phyloP scores from a whole-genome alignment of 2,113 vertebrate species.

The Lichenostomus cassidix region DNA sequence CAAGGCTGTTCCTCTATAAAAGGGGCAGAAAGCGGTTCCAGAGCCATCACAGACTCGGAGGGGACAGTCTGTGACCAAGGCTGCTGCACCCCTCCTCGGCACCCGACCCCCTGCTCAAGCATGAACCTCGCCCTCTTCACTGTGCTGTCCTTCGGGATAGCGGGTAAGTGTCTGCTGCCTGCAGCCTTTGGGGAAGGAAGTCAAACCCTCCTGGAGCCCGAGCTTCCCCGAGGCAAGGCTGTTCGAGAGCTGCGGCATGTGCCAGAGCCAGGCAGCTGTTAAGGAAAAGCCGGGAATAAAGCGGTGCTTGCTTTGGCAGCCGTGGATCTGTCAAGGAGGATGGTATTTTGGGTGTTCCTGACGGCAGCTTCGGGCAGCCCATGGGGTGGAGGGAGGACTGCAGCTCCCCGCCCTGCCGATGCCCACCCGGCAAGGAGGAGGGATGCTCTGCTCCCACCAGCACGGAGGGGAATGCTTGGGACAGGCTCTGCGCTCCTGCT shows the following conservation, averaged over 20 bases:
- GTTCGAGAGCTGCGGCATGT: rapidly evolving
- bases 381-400: background rate
- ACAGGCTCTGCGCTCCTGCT: background rate
- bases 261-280: background rate
- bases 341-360: background rate
- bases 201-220: background rate
- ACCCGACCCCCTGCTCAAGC: background rate
- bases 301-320: background rate
- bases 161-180: slow-evolving; percentile 55
- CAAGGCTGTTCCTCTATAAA: slow-evolving; percentile 63
- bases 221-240: background rate
- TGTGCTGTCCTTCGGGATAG: slow-evolving; percentile 46
- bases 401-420: background rate
- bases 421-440: background rate
- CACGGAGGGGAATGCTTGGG: rapidly evolving
- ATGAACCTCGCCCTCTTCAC: slow-evolving; percentile 29
- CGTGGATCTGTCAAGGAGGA: background rate
- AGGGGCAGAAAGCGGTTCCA: background rate
- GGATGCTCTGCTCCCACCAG: background rate
- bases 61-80: slow-evolving; percentile 58
- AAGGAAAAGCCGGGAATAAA: background rate
- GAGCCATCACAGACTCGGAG: slow-evolving; percentile 53
- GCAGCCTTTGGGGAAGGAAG: background rate
- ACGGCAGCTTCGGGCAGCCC: background rate
- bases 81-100: background rate